Conservation (phyloP, 2,113 vertebrate species). For the Brevimyrus niger region DNA sequence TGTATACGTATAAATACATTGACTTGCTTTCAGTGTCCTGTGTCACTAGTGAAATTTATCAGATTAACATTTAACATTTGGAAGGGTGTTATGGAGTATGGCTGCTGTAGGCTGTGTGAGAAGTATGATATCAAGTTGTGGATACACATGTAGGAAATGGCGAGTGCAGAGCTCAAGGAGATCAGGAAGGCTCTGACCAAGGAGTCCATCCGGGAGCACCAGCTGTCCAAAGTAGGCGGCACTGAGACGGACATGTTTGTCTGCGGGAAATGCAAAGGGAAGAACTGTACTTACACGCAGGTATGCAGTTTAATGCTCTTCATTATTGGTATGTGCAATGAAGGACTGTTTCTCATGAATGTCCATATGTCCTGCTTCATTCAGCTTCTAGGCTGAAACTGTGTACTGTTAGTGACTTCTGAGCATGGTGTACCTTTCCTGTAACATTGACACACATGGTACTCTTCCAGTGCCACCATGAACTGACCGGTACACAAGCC, state of each 20-base stretch:
- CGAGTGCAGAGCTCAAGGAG: constrained; percentile 90
- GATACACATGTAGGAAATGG: constrained; percentile 76
- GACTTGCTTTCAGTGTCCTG: neutral
- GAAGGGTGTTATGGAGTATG: neutral
- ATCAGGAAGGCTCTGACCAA: constrained; percentile 91
- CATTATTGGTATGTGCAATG: neutral
- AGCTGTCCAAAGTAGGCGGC: constrained; percentile 87
- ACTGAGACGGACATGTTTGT: constrained; percentile 88
- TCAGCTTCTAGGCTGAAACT: neutral
- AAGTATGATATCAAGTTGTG: neutral
- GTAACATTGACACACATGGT: neutral
- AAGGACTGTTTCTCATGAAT: neutral
- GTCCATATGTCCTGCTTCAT: neutral
- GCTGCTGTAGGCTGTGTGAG: neutral
- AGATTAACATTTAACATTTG: neutral
- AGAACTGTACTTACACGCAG: constrained; percentile 93
- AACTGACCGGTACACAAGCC: neutral
- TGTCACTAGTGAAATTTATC: neutral
- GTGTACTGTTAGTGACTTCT: neutral
- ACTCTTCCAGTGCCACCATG: neutral
- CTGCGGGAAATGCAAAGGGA: constrained; percentile 84
- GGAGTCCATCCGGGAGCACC: constrained; percentile 91
- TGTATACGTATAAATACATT: neutral
- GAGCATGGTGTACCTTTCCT: neutral
- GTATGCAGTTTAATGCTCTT: constrained; percentile 41